Base-by-base conservation (phyloP, 2,888 invertebrate species). In the Lycaena phlaeas region DNA sequence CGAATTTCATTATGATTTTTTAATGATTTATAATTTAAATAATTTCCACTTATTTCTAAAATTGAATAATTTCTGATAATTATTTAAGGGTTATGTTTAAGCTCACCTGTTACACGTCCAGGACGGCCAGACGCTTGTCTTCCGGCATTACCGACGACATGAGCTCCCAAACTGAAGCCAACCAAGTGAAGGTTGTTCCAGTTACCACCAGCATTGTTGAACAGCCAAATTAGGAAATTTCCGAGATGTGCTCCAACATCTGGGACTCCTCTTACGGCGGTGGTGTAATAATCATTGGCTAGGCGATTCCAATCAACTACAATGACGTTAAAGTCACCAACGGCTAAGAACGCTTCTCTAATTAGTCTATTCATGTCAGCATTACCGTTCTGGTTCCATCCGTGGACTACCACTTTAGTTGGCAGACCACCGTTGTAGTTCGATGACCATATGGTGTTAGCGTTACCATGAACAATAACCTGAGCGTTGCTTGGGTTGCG, bases 131-230 rank as follows among this genome's bases (percentile, higher is more conserved):
- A 57, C 4, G 59, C 50, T 1, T 53, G 45, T 1, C 72, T 68
- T 0, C 77, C 78, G 12, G 76, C 72, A 12, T 48, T 64, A 1
- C 74, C 79, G 1, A 75, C 74, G 1, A 81, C 61, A 50, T 86
- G 85, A 40, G 81, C 77, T 0, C 86, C 85, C 47, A 85, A 64
- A 47, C 84, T 84, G 59, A 73, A 72, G 11, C 86, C 86, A 6
- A 82, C 56, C 6, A 85, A 55, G 45, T 85, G 85, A 0, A 82
- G 60, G 38, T 73, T 64, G 44, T 68, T 67, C 64, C 70, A 67
- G 46, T 71, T 64, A 3, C 73, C 69, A 14, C 78, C 77, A 22
- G 62, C 65, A 1, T 55, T 68, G 36, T 63, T 46, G 15, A 81
- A 56, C 10, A 79, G 64, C 70, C 77, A 81, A 4, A 61, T 56